Base-by-base conservation (phyloP, 1,140 invertebrate genomes). In the Lerema accius region DNA sequence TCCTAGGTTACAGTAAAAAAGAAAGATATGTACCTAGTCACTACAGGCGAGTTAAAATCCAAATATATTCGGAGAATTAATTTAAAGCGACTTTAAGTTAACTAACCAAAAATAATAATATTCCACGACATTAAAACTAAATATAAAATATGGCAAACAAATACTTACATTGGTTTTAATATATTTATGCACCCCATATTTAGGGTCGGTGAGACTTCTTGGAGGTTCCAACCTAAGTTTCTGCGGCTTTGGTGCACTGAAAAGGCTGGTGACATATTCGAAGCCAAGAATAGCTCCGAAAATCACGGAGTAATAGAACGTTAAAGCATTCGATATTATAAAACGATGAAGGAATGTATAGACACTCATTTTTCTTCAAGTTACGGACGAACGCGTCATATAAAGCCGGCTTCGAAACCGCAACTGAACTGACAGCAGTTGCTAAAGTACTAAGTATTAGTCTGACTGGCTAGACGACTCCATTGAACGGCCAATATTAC, bases 101-200 rank as follows among this genome's bases (percentile, higher is more conserved):
- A n/a, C n/a, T n/a, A n/a, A n/a, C n/a, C n/a, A n/a, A n/a, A n/a
- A n/a, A n/a, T n/a, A n/a, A n/a, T n/a, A n/a, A n/a, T n/a, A n/a
- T n/a, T n/a, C n/a, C n/a, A n/a, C n/a, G n/a, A 23, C 19, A 23
- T 3, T 3, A 23, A 26, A 15, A n/a, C 19, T 43, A 51, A 51
- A 28, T 13, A 16, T 35, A 53, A 53, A 53, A 35, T 19, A 9
- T 56, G 7, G 10, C 51, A 35, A 28, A 49, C 7, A 26, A 28
- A 39, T 80, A 91, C 89, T 91, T 69, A 91, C 90, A 67, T 91
- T 91, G 11, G 86, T 86, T 76, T 85, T 87, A 11, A 85, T 73
- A 65, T 89, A 91, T 56, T 89, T 86, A 55, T 91, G 90, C 0
- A 82, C 68, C 64, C 90, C 90, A 77, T 91, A 84, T 63, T 91